Evolutionary conservation across 2,113 vertebrate species (phyloP).

Genomic region (Osmerus eperlanus): DNA sequence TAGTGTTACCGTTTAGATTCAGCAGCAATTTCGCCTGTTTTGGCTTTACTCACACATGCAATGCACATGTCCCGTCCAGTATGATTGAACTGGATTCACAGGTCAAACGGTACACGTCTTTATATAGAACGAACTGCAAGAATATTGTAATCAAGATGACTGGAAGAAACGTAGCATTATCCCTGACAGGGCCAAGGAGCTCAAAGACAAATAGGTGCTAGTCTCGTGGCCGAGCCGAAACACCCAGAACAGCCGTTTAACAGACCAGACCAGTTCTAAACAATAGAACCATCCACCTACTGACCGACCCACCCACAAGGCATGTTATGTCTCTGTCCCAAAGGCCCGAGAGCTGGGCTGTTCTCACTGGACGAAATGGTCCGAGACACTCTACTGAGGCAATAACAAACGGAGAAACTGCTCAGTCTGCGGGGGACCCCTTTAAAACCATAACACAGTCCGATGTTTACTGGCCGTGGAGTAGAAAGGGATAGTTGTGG

Average conservation of each 20-base stretch:
- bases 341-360: conserved; percentile 25
- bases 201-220: conserved; percentile 42
- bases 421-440: conserved; percentile 32
- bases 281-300: conserved; percentile 35
- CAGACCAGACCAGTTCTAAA: conserved; percentile 46
- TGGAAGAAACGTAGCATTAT: conserved; percentile 40
- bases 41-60: too few species aligned
- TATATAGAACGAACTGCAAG: too few species aligned
- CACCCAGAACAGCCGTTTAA: conserved; percentile 29
- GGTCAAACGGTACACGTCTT: too few species aligned
- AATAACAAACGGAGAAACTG: conserved; percentile 44
- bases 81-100: too few species aligned
- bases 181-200: conserved; percentile 30
- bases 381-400: conserved; percentile 37
- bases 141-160: conserved; percentile 29
- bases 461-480: conserved; percentile 50
- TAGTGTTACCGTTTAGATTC: too few species aligned
- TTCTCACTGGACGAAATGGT: conserved; percentile 58
- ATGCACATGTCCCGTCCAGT: too few species aligned
- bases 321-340: conserved; percentile 66
- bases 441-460: conserved; percentile 13
- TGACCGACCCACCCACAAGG: conserved; percentile 30
- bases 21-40: too few species aligned
- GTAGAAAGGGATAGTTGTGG: conserved; percentile 20
- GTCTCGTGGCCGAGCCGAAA: conserved; percentile 40